Conservation (phyloP, 1,140 invertebrate genomes). For the Goniozus legneri region DNA sequence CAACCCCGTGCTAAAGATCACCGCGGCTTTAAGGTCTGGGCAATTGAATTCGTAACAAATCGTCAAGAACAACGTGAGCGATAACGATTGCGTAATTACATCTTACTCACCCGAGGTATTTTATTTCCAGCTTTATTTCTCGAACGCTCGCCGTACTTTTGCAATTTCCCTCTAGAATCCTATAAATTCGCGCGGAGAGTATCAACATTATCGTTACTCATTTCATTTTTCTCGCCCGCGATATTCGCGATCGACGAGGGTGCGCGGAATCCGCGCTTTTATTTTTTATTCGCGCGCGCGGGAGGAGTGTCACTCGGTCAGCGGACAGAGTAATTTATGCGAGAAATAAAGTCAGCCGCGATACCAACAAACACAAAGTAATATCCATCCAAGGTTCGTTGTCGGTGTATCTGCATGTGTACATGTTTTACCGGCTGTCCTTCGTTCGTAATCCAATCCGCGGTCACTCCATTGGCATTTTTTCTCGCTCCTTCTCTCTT, state of each 20-base stretch:
- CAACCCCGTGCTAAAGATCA: neutral
- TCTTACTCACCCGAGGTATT: too few species aligned
- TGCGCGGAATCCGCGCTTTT: neutral
- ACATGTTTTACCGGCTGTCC: neutral
- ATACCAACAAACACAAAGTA: neutral
- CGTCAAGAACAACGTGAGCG: too few species aligned
- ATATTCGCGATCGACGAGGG: neutral
- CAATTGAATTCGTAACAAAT: too few species aligned
- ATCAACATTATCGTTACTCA: conserved; percentile 9
- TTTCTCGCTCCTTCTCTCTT: neutral
- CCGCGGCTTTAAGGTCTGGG: too few species aligned
- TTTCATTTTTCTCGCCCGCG: too few species aligned
- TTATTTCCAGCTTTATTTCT: too few species aligned
- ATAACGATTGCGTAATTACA: too few species aligned
- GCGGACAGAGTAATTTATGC: neutral
- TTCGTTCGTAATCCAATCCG: neutral
- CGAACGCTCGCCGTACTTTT: neutral
- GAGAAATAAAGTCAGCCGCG: neutral
- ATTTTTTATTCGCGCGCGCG: neutral
- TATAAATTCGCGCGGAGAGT: conserved; percentile 4
- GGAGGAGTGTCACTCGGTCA: neutral
- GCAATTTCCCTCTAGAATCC: neutral
- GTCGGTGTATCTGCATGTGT: too few species aligned
- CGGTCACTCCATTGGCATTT: neutral
- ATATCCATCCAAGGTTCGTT: neutral